phyloP scores from a whole-genome alignment of 2,797 vertebrate genomes.

The Lagorchestes hirsutus region DNA sequence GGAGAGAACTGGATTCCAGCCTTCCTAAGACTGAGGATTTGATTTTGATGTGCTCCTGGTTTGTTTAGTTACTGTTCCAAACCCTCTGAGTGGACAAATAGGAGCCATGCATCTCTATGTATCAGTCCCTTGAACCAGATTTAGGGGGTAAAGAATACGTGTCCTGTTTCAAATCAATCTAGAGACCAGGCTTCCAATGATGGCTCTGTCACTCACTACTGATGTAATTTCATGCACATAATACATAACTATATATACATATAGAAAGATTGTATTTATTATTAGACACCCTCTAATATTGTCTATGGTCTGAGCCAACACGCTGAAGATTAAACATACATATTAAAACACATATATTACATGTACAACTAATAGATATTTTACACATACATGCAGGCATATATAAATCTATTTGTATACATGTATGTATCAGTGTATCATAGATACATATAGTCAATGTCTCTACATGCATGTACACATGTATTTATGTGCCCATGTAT shows the following conservation, averaged over 20 bases:
- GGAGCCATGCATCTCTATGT: background rate
- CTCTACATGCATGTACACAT: background rate
- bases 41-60: background rate
- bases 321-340: background rate
- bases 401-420: background rate
- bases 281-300: background rate
- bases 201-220: background rate
- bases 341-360: background rate
- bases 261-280: background rate
- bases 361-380: background rate
- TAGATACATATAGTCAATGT: background rate
- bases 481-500: background rate
- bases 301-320: background rate
- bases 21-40: background rate
- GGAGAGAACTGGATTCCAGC: background rate
- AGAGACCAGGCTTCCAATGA: background rate
- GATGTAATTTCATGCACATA: background rate
- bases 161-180: background rate
- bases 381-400: background rate
- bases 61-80: background rate
- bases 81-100: background rate
- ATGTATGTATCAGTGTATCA: background rate
- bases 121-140: background rate
- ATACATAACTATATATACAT: background rate
- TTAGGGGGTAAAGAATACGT: background rate